Evolutionary conservation across 1,140 invertebrate genomes (phyloP).

Genomic region (Sycophila sp.): DNA sequence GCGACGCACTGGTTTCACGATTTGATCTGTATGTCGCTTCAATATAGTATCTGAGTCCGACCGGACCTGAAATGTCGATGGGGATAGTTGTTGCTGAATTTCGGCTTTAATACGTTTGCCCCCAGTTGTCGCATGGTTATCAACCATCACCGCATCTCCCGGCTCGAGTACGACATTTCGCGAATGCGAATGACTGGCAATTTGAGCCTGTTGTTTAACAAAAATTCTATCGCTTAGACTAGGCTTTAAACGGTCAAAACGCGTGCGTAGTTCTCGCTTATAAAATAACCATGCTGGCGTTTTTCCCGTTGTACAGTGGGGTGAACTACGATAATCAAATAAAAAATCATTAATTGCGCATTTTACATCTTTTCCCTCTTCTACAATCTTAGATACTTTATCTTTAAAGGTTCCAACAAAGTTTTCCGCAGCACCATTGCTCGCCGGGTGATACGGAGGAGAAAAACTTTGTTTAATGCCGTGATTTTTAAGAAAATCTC

Average conservation of each 20-base stretch:
- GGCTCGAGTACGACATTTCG: constrained; percentile 2
- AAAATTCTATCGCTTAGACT: not conserved
- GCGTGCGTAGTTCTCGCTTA: not conserved
- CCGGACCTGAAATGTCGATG: not conserved
- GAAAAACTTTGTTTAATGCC: not conserved
- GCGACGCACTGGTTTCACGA: not conserved
- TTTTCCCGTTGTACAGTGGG: too few relatives aligned
- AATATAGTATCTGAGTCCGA: not conserved
- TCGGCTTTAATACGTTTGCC: constrained; percentile 8
- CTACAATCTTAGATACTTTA: not conserved
- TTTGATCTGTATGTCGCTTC: not conserved
- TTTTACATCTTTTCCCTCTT: not conserved
- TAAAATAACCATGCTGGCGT: too few relatives aligned
- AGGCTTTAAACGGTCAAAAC: constrained; percentile 7
- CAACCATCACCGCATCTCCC: constrained; percentile 17
- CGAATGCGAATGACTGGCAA: not conserved
- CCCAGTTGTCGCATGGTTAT: not conserved
- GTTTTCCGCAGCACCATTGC: not conserved
- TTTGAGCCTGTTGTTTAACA: not conserved
- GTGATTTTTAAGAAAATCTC: not conserved
- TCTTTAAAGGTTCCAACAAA: not conserved
- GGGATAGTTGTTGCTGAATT: not conserved
- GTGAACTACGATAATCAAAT: too few relatives aligned
- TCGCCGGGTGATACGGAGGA: not conserved
- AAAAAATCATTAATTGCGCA: not conserved